Evolutionary conservation across 2,797 vertebrate species (phyloP).

Genomic region (Rhinogobio ventralis): DNA sequence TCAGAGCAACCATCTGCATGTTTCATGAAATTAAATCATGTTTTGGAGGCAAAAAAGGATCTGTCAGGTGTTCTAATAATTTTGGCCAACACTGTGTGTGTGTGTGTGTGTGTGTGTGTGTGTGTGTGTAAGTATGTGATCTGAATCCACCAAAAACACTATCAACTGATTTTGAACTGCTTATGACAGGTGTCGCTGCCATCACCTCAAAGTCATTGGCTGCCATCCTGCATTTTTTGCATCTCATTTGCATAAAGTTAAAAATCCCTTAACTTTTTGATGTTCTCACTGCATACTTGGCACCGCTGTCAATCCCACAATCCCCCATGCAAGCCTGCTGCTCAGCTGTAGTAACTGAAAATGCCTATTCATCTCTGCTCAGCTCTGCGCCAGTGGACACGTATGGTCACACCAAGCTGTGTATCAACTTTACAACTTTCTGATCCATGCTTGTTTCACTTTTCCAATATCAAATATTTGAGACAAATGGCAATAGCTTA

Average conservation of each 20-base stretch:
- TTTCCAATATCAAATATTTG: background rate
- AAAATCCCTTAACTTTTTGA: background rate
- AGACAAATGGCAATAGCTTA: constrained; percentile 28
- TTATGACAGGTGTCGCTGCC: background rate
- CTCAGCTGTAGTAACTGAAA: background rate
- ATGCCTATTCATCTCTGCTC: background rate
- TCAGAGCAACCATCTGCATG: too few relatives aligned
- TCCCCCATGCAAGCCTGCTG: constrained; percentile 12
- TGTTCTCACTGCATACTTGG: background rate
- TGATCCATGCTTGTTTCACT: background rate
- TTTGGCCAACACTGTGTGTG: too few relatives aligned
- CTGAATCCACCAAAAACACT: background rate
- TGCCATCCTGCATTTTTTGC: constrained; percentile 2
- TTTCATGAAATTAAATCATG: too few relatives aligned
- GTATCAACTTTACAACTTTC: background rate
- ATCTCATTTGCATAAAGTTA: background rate
- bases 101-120: too few relatives aligned
- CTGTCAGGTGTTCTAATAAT: too few relatives aligned
- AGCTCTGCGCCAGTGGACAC: background rate
- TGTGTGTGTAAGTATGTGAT: background rate
- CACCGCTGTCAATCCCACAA: constrained; percentile 5
- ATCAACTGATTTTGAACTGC: background rate
- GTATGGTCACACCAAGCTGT: constrained; percentile 21
- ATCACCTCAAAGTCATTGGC: background rate
- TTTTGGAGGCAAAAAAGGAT: too few relatives aligned